Percentiles rank a stretch among this genome's conserved stretches.
Conservation (phyloP, 2,888 invertebrate genomes). For the Nomada ruficornis region DNA sequence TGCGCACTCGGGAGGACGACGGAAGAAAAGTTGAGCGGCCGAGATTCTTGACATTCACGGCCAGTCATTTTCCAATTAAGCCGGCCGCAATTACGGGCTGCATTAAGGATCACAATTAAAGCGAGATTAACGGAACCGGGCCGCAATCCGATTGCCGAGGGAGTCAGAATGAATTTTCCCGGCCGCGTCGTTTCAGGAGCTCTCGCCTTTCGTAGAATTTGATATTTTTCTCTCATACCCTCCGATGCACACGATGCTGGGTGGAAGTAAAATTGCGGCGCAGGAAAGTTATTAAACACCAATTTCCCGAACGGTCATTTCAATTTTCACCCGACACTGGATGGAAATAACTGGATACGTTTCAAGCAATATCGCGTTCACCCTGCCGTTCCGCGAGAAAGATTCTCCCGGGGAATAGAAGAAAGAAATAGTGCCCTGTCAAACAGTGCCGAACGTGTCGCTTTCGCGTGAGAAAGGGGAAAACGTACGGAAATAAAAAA, state of each 20-base stretch:
- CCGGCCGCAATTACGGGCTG: not conserved
- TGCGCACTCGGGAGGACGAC: not conserved
- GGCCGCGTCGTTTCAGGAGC: no score
- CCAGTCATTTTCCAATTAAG: slow-evolving; percentile 46
- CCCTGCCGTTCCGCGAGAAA: not conserved
- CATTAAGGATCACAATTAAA: slow-evolving; percentile 49
- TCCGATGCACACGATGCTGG: not conserved
- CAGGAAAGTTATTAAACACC: not conserved
- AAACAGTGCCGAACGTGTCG: slow-evolving; percentile 6
- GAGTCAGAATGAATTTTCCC: not conserved
- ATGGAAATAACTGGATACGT: not conserved
- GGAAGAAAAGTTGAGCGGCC: not conserved
- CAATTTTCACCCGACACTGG: not conserved
- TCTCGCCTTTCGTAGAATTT: no score
- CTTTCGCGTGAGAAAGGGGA: not conserved
- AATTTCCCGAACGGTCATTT: not conserved
- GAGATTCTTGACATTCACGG: slow-evolving; percentile 32
- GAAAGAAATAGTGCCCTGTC: not conserved
- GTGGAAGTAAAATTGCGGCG: not conserved
- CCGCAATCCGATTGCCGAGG: not conserved
- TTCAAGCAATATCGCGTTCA: slow-evolving; percentile 6
- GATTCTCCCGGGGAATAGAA: not conserved
- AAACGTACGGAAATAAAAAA: not conserved
- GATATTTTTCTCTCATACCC: no score
- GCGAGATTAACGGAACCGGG: slow-evolving; percentile 22